These are phyloP conservation scores for Leptinotarsa undecemlineata DNA, from an alignment of 1,140 invertebrate species.

Conservation along the genomic window DNA sequence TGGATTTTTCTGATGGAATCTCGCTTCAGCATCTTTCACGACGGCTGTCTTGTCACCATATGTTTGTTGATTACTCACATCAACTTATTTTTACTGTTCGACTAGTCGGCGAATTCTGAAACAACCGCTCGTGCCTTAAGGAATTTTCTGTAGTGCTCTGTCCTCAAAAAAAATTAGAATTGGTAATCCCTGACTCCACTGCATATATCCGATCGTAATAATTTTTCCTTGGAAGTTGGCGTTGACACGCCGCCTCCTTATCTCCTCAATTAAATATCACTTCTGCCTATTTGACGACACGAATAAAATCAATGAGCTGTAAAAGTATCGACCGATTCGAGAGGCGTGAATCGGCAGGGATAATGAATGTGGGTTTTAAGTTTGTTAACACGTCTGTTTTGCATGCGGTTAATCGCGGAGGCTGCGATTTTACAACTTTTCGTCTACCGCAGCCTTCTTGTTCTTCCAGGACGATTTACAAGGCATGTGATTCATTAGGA, in stretches of 20 bases:
- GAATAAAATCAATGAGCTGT: constrained; percentile 1
- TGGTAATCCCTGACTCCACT: too few species aligned
- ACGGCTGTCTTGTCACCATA: too few species aligned
- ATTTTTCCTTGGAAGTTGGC: too few species aligned
- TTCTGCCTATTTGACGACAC: background rate
- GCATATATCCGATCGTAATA: too few species aligned
- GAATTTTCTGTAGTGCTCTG: too few species aligned
- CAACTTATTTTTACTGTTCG: too few species aligned
- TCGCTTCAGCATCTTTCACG: too few species aligned
- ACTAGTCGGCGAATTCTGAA: too few species aligned
- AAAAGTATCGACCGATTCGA: constrained; percentile 3
- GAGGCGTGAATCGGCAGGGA: constrained; percentile 24
- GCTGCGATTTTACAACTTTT: constrained; percentile 33
- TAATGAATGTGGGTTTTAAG: constrained; percentile 36
- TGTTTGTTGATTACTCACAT: too few species aligned
- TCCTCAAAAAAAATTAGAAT: too few species aligned
- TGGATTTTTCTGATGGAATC: too few species aligned
- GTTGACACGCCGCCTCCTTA: background rate
- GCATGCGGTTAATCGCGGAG: constrained; percentile 34
- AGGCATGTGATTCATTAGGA: constrained; percentile 28
- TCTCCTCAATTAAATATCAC: background rate
- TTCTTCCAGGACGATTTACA: constrained; percentile 25
- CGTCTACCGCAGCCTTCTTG: constrained; percentile 29
- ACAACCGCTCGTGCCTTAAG: too few species aligned
- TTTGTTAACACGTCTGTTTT: constrained; percentile 37